A percentile compares a stretch with the other conserved stretches of the same genome.
phyloP scores from a whole-genome alignment of 2,888 invertebrate species.

The Hirtodrosophila duncani region DNA sequence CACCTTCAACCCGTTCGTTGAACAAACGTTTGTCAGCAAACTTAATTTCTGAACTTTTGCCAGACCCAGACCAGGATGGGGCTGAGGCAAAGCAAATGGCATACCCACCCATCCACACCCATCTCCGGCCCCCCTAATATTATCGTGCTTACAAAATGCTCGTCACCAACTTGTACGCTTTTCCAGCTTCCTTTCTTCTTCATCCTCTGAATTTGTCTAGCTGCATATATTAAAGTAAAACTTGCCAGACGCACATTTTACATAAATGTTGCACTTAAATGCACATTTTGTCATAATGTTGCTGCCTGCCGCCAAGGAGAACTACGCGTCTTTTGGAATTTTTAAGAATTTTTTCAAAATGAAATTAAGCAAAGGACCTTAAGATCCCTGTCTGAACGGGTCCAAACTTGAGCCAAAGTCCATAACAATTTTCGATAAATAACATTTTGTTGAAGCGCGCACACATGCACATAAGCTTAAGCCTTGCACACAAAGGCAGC shows the following conservation, averaged over 20 bases:
- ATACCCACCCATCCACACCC: slow-evolving; percentile 29
- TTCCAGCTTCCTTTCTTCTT: slow-evolving; percentile 35
- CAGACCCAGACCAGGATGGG: slow-evolving; percentile 36
- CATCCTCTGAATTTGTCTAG: slow-evolving; percentile 14
- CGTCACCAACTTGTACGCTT: slow-evolving; percentile 65
- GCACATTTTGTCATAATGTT: slow-evolving; percentile 69
- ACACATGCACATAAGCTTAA: slow-evolving; percentile 14
- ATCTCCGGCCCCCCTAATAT: not conserved
- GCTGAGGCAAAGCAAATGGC: slow-evolving; percentile 60
- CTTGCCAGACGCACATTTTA: slow-evolving; percentile 72
- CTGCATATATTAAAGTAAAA: slow-evolving; percentile 67
- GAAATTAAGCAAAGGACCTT: slow-evolving; percentile 49
- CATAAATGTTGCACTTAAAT: slow-evolving; percentile 73
- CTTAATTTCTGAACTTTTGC: slow-evolving; percentile 71
- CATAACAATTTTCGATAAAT: slow-evolving; percentile 67
- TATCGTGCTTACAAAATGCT: slow-evolving; percentile 61
- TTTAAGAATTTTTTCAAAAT: slow-evolving; percentile 2
- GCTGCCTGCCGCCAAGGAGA: slow-evolving; percentile 25
- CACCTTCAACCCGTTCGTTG: not conserved
- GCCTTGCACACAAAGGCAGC: slow-evolving; percentile 10
- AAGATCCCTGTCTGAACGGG: slow-evolving; percentile 53
- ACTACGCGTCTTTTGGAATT: slow-evolving; percentile 2
- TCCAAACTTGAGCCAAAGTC: slow-evolving; percentile 24
- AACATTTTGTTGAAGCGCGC: slow-evolving; percentile 47
- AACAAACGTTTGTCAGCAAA: slow-evolving; percentile 72